Conservation (phyloP, 2,888 invertebrate genomes). For the Dynastes grantii region DNA sequence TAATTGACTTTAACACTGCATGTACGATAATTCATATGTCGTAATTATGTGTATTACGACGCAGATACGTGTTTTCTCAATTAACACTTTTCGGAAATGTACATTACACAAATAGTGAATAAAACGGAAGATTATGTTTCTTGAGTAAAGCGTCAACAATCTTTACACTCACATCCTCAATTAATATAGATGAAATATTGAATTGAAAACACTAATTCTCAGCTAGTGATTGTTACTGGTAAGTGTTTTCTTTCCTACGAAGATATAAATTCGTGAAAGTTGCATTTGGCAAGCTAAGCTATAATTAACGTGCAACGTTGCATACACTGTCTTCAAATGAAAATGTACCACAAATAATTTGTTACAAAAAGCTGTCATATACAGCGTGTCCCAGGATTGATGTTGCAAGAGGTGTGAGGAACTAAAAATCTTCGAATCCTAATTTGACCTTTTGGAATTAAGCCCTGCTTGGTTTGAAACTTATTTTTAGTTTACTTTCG, state of each 20-base stretch:
- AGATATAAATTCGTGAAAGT: too few relatives aligned
- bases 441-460: too few relatives aligned
- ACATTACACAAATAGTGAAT: background rate
- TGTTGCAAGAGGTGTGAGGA: too few relatives aligned
- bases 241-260: background rate
- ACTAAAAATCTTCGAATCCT: too few relatives aligned
- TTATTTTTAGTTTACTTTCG: too few relatives aligned
- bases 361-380: too few relatives aligned
- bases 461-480: too few relatives aligned
- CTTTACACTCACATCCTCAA: conserved; percentile 16
- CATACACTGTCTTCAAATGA: too few relatives aligned
- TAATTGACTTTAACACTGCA: background rate
- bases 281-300: too few relatives aligned
- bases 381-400: too few relatives aligned
- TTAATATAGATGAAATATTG: conserved; percentile 6
- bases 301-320: too few relatives aligned
- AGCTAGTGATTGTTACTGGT: background rate
- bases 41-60: background rate
- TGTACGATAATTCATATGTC: background rate
- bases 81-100: background rate
- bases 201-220: background rate
- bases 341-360: too few relatives aligned
- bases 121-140: background rate
- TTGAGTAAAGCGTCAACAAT: background rate
- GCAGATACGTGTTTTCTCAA: background rate